Evolutionary conservation across 2,113 vertebrate species (phyloP), one percentile per base, ranked within the genome.

Genomic region (Desmodus rotundus): DNA sequence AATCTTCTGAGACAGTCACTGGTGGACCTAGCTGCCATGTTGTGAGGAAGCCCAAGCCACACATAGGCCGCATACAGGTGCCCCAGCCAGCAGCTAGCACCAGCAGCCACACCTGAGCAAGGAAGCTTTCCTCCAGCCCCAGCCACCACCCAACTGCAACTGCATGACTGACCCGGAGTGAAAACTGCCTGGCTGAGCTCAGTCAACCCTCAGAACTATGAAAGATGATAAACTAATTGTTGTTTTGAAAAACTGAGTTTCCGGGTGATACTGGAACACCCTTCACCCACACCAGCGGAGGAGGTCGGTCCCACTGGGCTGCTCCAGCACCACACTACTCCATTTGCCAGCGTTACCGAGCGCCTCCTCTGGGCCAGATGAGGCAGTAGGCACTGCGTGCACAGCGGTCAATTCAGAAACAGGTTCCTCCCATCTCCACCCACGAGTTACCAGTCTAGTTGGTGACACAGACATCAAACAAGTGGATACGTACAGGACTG

Each of bases 31-130:
- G 56, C 22, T 0, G 1, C 70, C 92, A 94, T 6, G 7, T 54
- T 74, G 36, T 11, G 28, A 85, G 89, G 92, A 93, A 95, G 68
- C 89, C 73, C 92, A 85, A 61, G 88, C n/a, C 22, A 73, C 78
- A n/a, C 6, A 72, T 22, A 54, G 11, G 54, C 70, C n/a, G 2
- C 41, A 6, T 9, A 5, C 0, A 31, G 6, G 12, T 5, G 16
- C 16, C 22, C 74, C 8, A 45, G 52, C 36, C 11, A 26, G 52
- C 91, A 33, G 45, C 41, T 50, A n/a, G 26, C n/a, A 11, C 38
- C 56, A n/a, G 31, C 91, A n/a, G 45, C 41, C 77, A 50, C 14
- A 4, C 8, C 9, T 52, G 26, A 68, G 45, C n/a, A 28, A 45
- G 26, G n/a, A 56, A 17, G n/a, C 36, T 28, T 33, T 41, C 17